Base-by-base conservation (phyloP, 1,140 invertebrate genomes). In the Megalopta genalis region DNA sequence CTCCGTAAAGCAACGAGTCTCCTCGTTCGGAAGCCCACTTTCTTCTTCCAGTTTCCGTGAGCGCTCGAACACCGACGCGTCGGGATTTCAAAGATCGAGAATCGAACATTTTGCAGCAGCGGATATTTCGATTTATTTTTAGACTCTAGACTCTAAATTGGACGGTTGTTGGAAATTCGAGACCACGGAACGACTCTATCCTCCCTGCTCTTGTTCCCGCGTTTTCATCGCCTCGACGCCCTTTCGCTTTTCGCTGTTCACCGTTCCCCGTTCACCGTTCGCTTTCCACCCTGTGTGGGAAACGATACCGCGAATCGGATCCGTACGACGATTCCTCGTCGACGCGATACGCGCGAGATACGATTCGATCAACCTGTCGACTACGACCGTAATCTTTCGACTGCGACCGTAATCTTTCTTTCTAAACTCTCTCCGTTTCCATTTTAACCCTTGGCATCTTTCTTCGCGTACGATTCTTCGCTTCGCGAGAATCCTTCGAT, bases 201-300 rank as follows among this genome's bases (percentile, higher is more conserved):
- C 6, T 69, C 64, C 25, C 54, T 2, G 6, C 66, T 62, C 23
- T 54, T 23, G 46, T 49, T 23, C 12, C 42, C 27, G 37, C 39
- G 49, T 39, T 84, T 75, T 84, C 67, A 76, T 69, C 63, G 63
- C 80, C 71, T 67, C 70, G 25, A 67, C 27, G 39, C 27, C 68
- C 57, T 84, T 80, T 80, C 32, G 4, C 32, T 32, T 4, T 32
- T 32, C 32, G 32, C 32, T 32, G 32, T 32, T 32, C 32, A 1
- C 32, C 32, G 32, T 32, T 32, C 32, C 32, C 32, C 32, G 32
- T 32, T 32, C 39, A n/a, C 42, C 7, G 8, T 77, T 32, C 25
- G 39, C 49, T n/a, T 23, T 32, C 32, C 42, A 46, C 42, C 2
- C 42, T 12, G 3, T 12, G 3, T 46, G 42, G 42, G 42, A 77